Conservation (phyloP, 2,113 vertebrate genomes). For the Elgaria multicarinata region DNA sequence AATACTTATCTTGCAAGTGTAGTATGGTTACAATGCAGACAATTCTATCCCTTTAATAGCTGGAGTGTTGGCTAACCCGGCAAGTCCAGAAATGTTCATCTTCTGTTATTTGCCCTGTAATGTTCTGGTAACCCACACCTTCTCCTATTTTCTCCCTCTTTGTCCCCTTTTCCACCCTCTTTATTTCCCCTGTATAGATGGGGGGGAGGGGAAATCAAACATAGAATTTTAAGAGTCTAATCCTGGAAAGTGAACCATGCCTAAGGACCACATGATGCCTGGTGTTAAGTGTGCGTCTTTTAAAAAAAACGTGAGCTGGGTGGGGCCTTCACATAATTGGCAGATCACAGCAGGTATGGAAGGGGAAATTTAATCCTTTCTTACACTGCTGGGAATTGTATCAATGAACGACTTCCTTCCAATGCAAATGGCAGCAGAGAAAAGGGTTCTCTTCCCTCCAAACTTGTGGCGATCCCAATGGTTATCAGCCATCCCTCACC, state of each 20-base stretch:
- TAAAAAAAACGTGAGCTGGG: no score
- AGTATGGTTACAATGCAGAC: conserved; percentile 32
- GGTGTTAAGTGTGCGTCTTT: no score
- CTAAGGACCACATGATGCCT: not conserved
- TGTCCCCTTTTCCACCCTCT: not conserved
- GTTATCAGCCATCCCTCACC: no score
- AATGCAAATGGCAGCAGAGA: not conserved
- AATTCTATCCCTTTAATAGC: conserved; percentile 35
- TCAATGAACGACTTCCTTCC: not conserved
- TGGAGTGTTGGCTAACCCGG: not conserved
- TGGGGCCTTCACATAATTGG: not conserved
- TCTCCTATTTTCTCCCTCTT: not conserved
- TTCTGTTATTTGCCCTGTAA: not conserved
- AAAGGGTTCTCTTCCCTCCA: not conserved
- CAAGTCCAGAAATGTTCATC: not conserved
- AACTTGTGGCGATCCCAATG: not conserved
- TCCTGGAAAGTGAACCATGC: not conserved
- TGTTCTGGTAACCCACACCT: not conserved
- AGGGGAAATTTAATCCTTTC: not conserved
- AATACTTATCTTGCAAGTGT: conserved; percentile 25
- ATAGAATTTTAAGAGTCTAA: not conserved
- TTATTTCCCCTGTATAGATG: not conserved
- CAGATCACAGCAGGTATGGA: not conserved
- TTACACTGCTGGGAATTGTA: no score
- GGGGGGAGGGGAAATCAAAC: not conserved